Evolutionary conservation across 2,797 vertebrate genomes (phyloP), one percentile per base, ranked within the genome.

Genomic region (Dendrocincla fuliginosa): DNA sequence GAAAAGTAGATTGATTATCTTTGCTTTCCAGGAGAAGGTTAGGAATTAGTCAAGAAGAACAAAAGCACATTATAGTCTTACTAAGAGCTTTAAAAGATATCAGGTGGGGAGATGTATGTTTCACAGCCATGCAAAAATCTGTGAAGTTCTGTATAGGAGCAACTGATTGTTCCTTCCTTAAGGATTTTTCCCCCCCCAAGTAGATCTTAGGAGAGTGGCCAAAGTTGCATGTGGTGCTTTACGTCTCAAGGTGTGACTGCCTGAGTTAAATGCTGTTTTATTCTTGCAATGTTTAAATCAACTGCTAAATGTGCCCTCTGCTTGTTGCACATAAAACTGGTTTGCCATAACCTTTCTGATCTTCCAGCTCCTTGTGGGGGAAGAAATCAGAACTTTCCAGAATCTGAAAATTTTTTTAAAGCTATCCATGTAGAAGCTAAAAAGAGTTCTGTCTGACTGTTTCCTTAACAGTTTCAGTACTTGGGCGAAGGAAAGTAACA

Each of bases 1-100:
- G 87, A 69, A 91, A 91, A 71, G 63, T 27, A 81, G n/a, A 84
- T 88, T 91, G 68, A 88, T 88, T 95, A 75, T 71, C 69, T 89
- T 94, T 84, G 39, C 80, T 82, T 91, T 93, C 57, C 67, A 56
- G 74, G 84, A 73, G 41, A 69, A 57, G 71, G 73, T 87, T 88
- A 91, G n/a, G 63, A 93, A 59, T 87, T 84, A 82, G 50, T 69
- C 2, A 1, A 84, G 76, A 75, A 71, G 61, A 93, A 88, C 63
- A 91, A 90, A 95, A 86, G n/a, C 33, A 65, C 5, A 18, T 79
- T n/a, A 27, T 24, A 61, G 19, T 52, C 46, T 68, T 81, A 59
- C 35, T 46, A 65, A 41, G 50, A 88, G 59, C 59, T 86, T 79
- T 88, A 67, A 33, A 81, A 81, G 17, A 9, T 46, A 33, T 4